These are phyloP conservation scores for Chydorus sphaericus DNA, from an alignment of 2,888 invertebrate genomes.

Conservation along the genomic window DNA sequence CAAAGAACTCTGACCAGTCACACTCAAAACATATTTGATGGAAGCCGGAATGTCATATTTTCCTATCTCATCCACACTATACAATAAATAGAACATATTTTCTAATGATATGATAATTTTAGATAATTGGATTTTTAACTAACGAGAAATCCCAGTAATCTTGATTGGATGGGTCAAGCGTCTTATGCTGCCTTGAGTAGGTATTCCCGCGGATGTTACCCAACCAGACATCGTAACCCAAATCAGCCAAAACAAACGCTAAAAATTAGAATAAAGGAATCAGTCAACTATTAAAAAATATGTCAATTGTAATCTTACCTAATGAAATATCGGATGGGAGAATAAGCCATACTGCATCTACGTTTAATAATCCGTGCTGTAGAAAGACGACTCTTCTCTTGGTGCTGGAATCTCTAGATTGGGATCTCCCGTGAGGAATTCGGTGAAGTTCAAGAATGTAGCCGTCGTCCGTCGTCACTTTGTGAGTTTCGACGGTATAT, in stretches of 20 bases:
- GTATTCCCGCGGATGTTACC: slow-evolving; percentile 62
- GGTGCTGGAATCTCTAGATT: not conserved
- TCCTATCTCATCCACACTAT: slow-evolving; percentile 35
- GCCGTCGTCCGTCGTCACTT: slow-evolving; percentile 15
- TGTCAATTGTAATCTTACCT: slow-evolving; percentile 21
- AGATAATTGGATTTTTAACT: not conserved
- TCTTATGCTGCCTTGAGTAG: slow-evolving; percentile 42
- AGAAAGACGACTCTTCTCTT: slow-evolving; percentile 34
- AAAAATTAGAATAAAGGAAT: not conserved
- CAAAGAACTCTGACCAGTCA: slow-evolving; percentile 36
- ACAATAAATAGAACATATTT: not conserved
- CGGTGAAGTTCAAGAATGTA: slow-evolving; percentile 13
- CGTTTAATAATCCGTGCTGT: slow-evolving; percentile 33
- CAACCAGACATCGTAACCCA: slow-evolving; percentile 66
- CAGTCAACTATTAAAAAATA: not conserved
- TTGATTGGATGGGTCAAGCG: slow-evolving; percentile 27
- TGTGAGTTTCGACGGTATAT: slow-evolving; percentile 15
- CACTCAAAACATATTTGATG: slow-evolving; percentile 34
- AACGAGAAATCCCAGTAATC: slow-evolving; percentile 46
- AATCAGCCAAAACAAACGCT: slow-evolving; percentile 42
- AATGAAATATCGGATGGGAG: slow-evolving; percentile 30
- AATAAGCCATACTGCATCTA: slow-evolving; percentile 31
- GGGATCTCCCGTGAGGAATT: slow-evolving; percentile 2
- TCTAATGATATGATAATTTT: not conserved
- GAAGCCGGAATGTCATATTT: slow-evolving; percentile 40